Conservation (phyloP, 2,888 invertebrate species). For the Xylota sylvarum region DNA sequence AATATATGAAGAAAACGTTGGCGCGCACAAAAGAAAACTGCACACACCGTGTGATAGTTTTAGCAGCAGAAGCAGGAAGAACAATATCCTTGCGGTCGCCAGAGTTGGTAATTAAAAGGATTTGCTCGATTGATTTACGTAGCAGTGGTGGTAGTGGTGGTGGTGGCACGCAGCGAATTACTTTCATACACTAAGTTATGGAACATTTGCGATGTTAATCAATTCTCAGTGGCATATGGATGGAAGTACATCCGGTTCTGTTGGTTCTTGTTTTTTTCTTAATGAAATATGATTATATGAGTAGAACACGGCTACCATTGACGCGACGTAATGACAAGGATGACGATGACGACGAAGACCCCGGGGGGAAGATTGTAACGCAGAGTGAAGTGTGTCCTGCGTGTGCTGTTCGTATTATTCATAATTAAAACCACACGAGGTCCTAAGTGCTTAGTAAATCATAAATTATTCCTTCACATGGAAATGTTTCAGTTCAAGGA, state of each 20-base stretch:
- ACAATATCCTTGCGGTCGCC: slow-evolving; percentile 74
- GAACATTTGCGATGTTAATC: slow-evolving; percentile 73
- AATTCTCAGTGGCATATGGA: slow-evolving; percentile 72
- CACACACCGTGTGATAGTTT: not conserved
- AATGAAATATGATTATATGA: slow-evolving; percentile 41
- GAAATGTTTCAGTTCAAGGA: slow-evolving; percentile 49
- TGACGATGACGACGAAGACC: slow-evolving; percentile 7
- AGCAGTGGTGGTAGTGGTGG: slow-evolving; percentile 25
- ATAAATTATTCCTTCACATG: slow-evolving; percentile 55
- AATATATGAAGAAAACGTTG: slow-evolving; percentile 48
- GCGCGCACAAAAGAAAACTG: slow-evolving; percentile 53
- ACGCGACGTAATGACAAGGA: slow-evolving; percentile 9
- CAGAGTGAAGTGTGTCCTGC: slow-evolving; percentile 38
- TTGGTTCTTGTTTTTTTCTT: slow-evolving; percentile 16
- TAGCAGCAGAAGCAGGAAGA: slow-evolving; percentile 24
- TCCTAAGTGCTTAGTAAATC: slow-evolving; percentile 64
- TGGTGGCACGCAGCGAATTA: not conserved
- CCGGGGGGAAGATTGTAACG: not conserved
- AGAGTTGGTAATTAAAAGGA: slow-evolving; percentile 71
- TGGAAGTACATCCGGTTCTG: slow-evolving; percentile 71
- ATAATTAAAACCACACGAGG: slow-evolving; percentile 68
- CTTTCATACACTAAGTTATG: slow-evolving; percentile 35
- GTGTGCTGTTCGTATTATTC: slow-evolving; percentile 54
- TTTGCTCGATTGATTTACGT: slow-evolving; percentile 76
- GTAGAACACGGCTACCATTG: slow-evolving; percentile 12